These are phyloP conservation scores for Entelurus aequoreus DNA, from an alignment of 2,113 vertebrate species.

Conservation along the genomic window DNA sequence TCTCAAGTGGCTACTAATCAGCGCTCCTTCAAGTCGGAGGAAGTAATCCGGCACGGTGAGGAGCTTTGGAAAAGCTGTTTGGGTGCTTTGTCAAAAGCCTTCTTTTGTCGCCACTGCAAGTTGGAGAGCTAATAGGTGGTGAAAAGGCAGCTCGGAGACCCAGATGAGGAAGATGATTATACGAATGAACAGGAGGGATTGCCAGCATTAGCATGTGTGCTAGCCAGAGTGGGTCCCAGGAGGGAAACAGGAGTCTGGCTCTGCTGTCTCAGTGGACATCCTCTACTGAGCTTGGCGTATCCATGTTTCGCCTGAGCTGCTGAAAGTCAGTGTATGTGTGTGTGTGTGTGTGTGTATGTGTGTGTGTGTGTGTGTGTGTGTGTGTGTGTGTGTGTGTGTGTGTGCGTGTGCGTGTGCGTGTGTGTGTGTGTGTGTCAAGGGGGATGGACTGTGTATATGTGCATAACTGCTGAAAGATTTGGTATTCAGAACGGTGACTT, in stretches of 20 bases:
- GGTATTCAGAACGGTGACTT: constrained; percentile 53
- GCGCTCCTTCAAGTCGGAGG: constrained; percentile 15
- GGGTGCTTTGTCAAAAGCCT: constrained; percentile 58
- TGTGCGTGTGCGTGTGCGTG: no score
- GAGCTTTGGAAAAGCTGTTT: constrained; percentile 50
- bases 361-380: constrained; percentile 13
- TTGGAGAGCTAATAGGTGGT: constrained; percentile 57
- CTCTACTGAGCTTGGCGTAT: constrained; percentile 48
- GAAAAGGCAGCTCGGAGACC: constrained; percentile 51
- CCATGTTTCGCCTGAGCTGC: constrained; percentile 44
- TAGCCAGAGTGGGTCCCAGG: constrained; percentile 56
- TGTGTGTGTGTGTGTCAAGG: background rate
- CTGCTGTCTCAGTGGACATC: constrained; percentile 38
- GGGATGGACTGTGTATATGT: constrained; percentile 12
- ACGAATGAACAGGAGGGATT: constrained; percentile 33
- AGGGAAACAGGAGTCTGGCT: constrained; percentile 60
- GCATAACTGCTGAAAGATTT: constrained; percentile 51
- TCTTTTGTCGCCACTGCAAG: constrained; percentile 40
- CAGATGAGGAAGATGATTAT: constrained; percentile 45
- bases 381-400: constrained; percentile 21
- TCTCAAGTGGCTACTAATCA: constrained; percentile 48
- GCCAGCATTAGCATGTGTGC: constrained; percentile 64
- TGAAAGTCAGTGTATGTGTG: constrained; percentile 28
- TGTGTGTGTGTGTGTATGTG: constrained; percentile 15
- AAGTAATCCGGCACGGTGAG: constrained; percentile 23